Evolutionary conservation across 2,797 vertebrate species (phyloP), one percentile per base, ranked within the genome.

Genomic region (Ptychobarbus kaznakovi): DNA sequence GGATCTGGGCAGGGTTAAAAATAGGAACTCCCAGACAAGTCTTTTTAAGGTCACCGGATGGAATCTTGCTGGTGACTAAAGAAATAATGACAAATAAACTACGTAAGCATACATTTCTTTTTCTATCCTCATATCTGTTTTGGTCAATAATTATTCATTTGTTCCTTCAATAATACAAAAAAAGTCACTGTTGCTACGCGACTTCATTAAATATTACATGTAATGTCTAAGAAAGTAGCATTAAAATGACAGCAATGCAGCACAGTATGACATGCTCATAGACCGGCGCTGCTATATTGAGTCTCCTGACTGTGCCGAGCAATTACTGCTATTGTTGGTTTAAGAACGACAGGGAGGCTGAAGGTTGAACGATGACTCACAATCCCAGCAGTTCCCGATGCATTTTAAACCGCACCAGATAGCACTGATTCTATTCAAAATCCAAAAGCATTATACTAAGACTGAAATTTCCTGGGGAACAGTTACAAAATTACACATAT

Each of bases 41-140:
- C 94, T 95, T 94, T 95, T 95, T 94, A 95, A 92, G 94, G 95
- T 89, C 91, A 92, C 86, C 79, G 28, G 84, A 86, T 18, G 63
- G 72, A 56, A 89, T 86, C 88, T 18, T 42, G 12, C 68, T 79
- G 18, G 83, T 61, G 18, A 83, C 40, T 65, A 68, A 89, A 90
- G 92, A 89, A 90, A 93, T 87, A 53, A 78, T 63, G 84, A 51
- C 68, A 63, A 51, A 40, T 84, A 65, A 68, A 44, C 58, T 73
- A 40, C 22, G 16, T 46, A 85, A 79, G 16, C 44, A 58, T 70
- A 69, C 12, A 49, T 6, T 25, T 65, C 0, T 38, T n/a, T 79
- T 81, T 25, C 51, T 75, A n/a, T 42, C 18, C 25, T 6, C 2
- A 16, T 32, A 84, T 8, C 6, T 1, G 8, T 68, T 25, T 63